Evolutionary conservation across 2,797 vertebrate genomes (phyloP).

Genomic region (Tenualosa ilisha): DNA sequence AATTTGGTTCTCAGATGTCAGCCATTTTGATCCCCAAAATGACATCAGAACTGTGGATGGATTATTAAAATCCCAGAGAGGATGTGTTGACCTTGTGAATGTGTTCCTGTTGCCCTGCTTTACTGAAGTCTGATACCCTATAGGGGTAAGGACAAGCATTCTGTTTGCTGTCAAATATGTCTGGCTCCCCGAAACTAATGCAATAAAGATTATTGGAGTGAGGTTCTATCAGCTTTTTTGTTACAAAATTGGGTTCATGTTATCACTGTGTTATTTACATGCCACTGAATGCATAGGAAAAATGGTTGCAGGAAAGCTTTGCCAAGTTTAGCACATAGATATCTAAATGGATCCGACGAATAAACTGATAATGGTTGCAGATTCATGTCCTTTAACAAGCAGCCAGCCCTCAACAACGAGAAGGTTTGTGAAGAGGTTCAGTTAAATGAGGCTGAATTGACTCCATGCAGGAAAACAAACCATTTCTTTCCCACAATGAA

Average conservation of each 20-base stretch:
- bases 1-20: background rate
- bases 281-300: background rate
- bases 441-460: background rate
- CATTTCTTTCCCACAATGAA: background rate
- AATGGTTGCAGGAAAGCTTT: too few relatives aligned
- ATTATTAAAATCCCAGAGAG: background rate
- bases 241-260: background rate
- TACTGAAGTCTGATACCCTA: background rate
- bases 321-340: too few relatives aligned
- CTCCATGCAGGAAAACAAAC: background rate
- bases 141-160: background rate
- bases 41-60: slow-evolving; percentile 9
- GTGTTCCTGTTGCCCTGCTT: background rate
- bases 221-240: background rate
- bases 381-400: background rate
- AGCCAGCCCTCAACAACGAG: background rate
- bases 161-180: background rate
- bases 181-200: background rate
- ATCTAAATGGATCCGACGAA: too few relatives aligned
- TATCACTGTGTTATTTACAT: background rate
- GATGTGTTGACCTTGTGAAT: background rate
- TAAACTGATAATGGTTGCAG: background rate
- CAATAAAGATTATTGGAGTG: background rate
- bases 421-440: background rate
- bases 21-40: slow-evolving; percentile 15